A percentile compares a stretch with the other conserved stretches of the same genome.
These are phyloP conservation scores for Odocoileus hemionus DNA, from an alignment of 2,113 vertebrate genomes.

Conservation along the genomic window DNA sequence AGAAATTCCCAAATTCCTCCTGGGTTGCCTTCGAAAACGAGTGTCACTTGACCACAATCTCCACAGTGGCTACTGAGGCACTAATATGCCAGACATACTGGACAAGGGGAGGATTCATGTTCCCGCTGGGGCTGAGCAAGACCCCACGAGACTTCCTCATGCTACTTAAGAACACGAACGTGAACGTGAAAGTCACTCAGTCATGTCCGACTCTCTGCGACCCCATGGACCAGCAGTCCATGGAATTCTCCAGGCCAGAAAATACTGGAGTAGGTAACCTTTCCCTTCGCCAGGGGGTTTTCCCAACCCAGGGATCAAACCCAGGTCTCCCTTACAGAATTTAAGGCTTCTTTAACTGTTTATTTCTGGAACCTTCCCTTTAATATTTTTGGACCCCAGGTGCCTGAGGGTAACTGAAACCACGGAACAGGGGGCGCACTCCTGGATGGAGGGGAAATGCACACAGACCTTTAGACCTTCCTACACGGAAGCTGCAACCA, in stretches of 20 bases:
- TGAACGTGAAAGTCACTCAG: fast-evolving
- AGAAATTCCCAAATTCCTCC: too few relatives aligned
- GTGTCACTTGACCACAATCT: neutral
- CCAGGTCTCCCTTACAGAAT: neutral
- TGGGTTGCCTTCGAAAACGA: fast-evolving
- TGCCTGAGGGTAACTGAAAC: neutral
- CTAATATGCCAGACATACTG: fast-evolving
- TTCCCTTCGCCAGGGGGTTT: neutral
- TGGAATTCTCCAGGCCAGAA: neutral
- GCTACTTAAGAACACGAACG: neutral
- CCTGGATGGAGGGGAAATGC: fast-evolving
- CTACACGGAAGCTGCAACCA: neutral
- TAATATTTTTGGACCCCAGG: neutral
- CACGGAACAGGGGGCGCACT: neutral
- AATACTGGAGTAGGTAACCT: neutral
- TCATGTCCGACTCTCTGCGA: neutral
- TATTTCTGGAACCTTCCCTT: neutral
- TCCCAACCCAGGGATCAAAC: fast-evolving
- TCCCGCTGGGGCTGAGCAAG: neutral
- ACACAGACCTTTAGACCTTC: neutral
- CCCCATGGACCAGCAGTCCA: neutral
- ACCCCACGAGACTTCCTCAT: neutral
- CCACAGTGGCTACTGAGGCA: neutral
- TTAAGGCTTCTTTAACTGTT: neutral
- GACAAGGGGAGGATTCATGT: neutral